Evolutionary conservation across 2,888 invertebrate genomes (phyloP), one percentile per base, ranked within the genome.

Genomic region (Tinea trinotella): DNA sequence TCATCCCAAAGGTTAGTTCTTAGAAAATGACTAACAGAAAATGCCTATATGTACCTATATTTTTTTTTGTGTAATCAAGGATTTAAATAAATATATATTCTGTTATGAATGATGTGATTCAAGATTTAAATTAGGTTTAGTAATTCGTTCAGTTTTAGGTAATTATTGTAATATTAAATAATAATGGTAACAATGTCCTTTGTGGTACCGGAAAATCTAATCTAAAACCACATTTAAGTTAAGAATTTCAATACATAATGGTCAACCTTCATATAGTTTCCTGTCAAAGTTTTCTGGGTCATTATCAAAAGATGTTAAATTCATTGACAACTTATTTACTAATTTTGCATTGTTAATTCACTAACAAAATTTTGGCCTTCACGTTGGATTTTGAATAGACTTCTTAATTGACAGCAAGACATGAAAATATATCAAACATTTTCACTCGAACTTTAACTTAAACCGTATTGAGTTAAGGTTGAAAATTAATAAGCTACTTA

Each of bases 271-370:
- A 15, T 40, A 15, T n/a, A 40, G 40, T 40, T 40, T 40, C 40
- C 40, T 40, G 40, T 40, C 40, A 40, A 15, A 12, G 6, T 4
- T 40, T 40, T 40, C 15, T 40, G 40, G 40, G 40, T 40, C 40
- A 40, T 40, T 40, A 40, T 40, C 40, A 40, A 40, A 40, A 40
- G 40, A 40, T 40, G 40, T 40, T 40, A 40, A n/a, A 40, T 40
- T 40, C 40, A 40, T 40, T 40, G 40, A 40, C 40, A 40, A 40
- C 12, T 40, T 40, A 15, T n/a, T n/a, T n/a, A 40, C 13, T 40
- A 40, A 40, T 13, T 13, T 2, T 40, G 40, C 15, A 40, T 40
- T 40, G 40, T 40, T 15, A 15, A 40, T 13, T n/a, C 13, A 13
- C 13, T 40, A 40, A 12, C 7, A 15, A 15, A 15, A 6, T 15